Evolutionary conservation across 2,797 vertebrate species (phyloP), one percentile per base, ranked within the genome.

Genomic region (Coilia nasus): DNA sequence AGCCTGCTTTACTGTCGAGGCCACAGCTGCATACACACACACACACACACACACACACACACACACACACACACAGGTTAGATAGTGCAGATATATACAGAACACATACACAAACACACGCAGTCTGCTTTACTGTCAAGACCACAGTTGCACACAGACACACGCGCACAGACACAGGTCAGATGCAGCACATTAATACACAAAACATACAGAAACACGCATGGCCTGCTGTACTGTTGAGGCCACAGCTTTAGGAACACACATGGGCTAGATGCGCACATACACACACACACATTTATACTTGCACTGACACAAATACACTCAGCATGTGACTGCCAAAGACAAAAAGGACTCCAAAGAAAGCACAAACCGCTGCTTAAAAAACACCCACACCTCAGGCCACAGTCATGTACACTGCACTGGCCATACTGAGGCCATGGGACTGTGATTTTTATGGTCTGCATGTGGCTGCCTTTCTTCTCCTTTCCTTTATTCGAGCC

Each of bases 1-100:
- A 31, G 98, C 97, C 93, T 96, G 97, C 93, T 99, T 99, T 81
- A 99, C 98, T 0, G 98, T 99, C 0, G 98, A 99, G 86, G 97
- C 96, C 91, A 99, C 98, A 91, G 98, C 98, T 99, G 62, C 3
- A 71, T 21, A 87, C 28, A 81, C 23, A 85, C 2, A 82, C 12
- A 67, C 56, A 82, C 11, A 28, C 25, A 67, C 23, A 59, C 56
- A 59, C 56, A 59, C 14, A 59, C 57, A 60, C 19, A 62, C 59
- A 64, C 62, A 25, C n/a, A 64, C n/a, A 67, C 23, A 67, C 62
- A 71, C 67, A 75, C 67, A 17, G 64, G 25, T 71, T 71, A 71
- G 25, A 35, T 17, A 2, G 3, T 11, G n/a, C 59, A 60, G 21
- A 60, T 21, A 60, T 4, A 60, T 6, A 60, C 57, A 59, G 15